Conservation (phyloP, 2,113 vertebrate genomes). For the Rhipidura dahli region DNA sequence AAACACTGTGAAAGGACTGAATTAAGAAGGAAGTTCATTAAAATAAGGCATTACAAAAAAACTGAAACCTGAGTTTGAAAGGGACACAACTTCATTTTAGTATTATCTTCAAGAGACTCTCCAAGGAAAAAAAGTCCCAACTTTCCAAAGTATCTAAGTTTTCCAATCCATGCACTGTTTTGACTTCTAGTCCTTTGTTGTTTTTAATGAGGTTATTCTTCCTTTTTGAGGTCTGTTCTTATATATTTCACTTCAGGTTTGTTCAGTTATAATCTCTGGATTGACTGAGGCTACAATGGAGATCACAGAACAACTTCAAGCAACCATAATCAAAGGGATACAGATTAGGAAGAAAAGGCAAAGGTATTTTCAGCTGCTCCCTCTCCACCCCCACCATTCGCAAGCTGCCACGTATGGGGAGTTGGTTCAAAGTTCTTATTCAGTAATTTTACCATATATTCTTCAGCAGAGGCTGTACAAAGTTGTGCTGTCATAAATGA, state of each 20-base stretch:
- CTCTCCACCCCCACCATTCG: background rate
- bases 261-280: background rate
- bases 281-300: background rate
- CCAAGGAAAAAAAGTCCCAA: background rate
- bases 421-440: background rate
- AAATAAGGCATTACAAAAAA: background rate
- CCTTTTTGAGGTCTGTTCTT: background rate
- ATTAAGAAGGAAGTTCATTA: background rate
- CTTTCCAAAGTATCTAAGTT: background rate
- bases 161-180: background rate
- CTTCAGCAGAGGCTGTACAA: background rate
- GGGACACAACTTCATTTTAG: background rate
- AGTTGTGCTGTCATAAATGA: background rate
- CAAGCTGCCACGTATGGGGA: fast-evolving
- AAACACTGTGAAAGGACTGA: background rate
- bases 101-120: background rate
- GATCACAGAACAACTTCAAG: background rate
- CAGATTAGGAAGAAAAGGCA: background rate
- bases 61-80: background rate
- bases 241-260: background rate
- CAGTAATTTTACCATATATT: background rate
- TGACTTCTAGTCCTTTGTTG: background rate
- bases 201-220: background rate
- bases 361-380: background rate
- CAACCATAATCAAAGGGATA: background rate